Base-by-base conservation (phyloP, 2,888 invertebrate genomes). In the Hirtodrosophila trivittata region DNA sequence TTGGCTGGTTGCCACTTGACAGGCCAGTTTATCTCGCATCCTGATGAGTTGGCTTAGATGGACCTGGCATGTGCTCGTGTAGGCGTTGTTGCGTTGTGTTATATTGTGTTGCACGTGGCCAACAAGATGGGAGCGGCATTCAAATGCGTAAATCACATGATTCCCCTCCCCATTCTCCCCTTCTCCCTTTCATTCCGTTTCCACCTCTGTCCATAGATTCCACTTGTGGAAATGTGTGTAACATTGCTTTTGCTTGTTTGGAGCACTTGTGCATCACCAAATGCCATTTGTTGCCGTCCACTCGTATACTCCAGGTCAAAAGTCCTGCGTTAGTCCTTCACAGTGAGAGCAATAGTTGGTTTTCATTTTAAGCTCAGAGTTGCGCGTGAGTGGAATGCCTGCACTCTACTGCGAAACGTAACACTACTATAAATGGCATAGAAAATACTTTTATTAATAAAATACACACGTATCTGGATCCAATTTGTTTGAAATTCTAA, bases 61-160 rank as follows among this genome's bases (percentile, higher is more conserved):
- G 49, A 60, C 3, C 9, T 55, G 63, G 51, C 51, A 56, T 50
- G 51, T 41, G 37, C 32, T 13, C 21, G 43, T 47, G 54, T 57
- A 49, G 59, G 57, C 39, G 62, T 57, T 62, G 43, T 51, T 54
- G 42, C 50, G 30, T 41, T 30, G 18, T 26, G 28, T 28, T 28
- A 21, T 21, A 21, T 21, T 21, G 18, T 28, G 28, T 52, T 46
- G 64, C 62, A 56, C 46, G 58, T 47, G 41, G 21, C 14, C 32
- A 26, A 54, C 83, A 41, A 56, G 81, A 58, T 70, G 77, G 59
- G 57, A 59, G 57, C 47, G 50, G 54, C 42, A 59, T 47, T 14
- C 46, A 39, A 39, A 38, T 57, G 63, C 65, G 72, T 75, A 71
- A 66, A 68, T 67, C 68, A 67, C 60, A 50, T 66, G 12, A 13